Evolutionary conservation across 2,797 vertebrate species (phyloP).

Genomic region (Pipistrellus pygmaeus): DNA sequence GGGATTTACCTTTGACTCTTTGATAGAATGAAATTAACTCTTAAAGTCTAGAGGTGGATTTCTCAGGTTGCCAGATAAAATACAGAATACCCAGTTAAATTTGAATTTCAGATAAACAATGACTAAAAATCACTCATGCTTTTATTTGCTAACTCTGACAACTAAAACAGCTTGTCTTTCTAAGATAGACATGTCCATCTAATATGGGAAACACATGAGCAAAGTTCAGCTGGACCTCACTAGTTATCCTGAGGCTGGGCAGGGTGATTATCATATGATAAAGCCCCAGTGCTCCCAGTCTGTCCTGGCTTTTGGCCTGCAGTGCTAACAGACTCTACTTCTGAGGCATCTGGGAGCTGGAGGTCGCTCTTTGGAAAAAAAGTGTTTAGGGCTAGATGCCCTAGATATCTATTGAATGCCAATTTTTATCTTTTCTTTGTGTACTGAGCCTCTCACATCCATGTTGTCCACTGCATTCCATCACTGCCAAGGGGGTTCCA

Average conservation of each 20-base stretch:
- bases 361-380: conserved; percentile 14
- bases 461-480: not conserved
- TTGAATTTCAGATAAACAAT: conserved; percentile 36
- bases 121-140: not conserved
- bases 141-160: conserved; percentile 39
- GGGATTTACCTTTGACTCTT: not conserved
- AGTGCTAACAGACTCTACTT: conserved; percentile 78
- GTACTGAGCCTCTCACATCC: not conserved
- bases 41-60: not conserved
- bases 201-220: not conserved
- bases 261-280: conserved; percentile 84
- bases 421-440: not conserved
- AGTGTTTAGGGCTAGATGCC: not conserved
- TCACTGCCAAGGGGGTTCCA: not conserved
- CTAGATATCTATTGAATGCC: not conserved
- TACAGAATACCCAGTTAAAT: not conserved
- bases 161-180: not conserved
- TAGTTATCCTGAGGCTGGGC: conserved; percentile 68
- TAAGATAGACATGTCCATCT: not conserved
- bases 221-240: not conserved
- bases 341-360: conserved; percentile 44
- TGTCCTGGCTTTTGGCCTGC: conserved; percentile 66
- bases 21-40: not conserved
- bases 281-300: conserved; percentile 69
- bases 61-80: conserved; percentile 12